Evolutionary conservation across 2,888 invertebrate species (phyloP).

Genomic region (Linyphia triangularis): DNA sequence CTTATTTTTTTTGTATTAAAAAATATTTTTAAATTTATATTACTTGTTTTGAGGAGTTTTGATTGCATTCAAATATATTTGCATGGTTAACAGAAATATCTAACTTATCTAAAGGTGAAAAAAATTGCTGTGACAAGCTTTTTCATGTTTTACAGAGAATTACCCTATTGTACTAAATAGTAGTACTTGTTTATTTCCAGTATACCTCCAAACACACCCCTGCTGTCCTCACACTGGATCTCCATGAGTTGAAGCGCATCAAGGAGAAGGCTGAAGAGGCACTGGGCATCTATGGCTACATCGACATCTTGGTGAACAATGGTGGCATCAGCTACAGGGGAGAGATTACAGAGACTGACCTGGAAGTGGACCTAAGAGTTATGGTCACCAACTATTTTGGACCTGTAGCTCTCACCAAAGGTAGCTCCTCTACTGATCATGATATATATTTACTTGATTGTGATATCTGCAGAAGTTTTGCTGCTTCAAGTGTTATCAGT

Average conservation of each 20-base stretch:
- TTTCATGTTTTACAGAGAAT: too few species aligned
- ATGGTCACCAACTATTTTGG: conserved; percentile 98
- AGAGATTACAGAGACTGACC: conserved; percentile 85
- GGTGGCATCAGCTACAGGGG: conserved; percentile 90
- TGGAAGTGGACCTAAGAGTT: conserved; percentile 90
- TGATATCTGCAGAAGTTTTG: too few species aligned
- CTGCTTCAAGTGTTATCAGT: too few species aligned
- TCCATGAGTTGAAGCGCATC: conserved; percentile 86
- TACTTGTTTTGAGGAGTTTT: too few species aligned
- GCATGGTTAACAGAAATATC: not conserved
- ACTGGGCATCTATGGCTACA: conserved; percentile 85
- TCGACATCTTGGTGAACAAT: conserved; percentile 95
- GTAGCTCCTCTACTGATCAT: too few species aligned
- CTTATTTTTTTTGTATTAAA: too few species aligned
- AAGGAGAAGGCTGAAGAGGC: conserved; percentile 85
- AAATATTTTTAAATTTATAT: too few species aligned
- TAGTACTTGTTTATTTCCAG: conserved; percentile 4
- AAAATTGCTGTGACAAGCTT: not conserved
- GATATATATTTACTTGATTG: too few species aligned
- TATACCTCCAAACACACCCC: conserved; percentile 83
- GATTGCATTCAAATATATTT: not conserved
- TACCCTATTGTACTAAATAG: not conserved
- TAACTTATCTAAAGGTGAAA: not conserved
- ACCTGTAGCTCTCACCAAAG: conserved; percentile 93
- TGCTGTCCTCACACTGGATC: conserved; percentile 87